Conservation (phyloP, 2,888 invertebrate species). For the Temnothorax unifasciatus region DNA sequence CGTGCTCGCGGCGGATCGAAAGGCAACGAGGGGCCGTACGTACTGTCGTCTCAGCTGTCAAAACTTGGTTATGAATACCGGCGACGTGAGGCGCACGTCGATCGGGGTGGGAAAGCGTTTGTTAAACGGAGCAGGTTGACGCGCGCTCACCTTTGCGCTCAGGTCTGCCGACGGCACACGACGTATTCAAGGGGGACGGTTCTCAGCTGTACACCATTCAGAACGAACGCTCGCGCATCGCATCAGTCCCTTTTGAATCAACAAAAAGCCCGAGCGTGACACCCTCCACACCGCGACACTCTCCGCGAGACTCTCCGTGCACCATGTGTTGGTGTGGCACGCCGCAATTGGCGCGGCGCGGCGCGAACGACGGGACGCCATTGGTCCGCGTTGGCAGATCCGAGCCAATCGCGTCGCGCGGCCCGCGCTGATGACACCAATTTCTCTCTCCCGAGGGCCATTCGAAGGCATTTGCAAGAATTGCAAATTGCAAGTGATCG, state of each 20-base stretch:
- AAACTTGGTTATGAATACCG: slow-evolving; percentile 78
- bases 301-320: slow-evolving; percentile 8
- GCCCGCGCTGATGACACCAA: not conserved
- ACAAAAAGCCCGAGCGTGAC: slow-evolving; percentile 61
- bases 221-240: slow-evolving; percentile 44
- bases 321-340: slow-evolving; percentile 84
- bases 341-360: slow-evolving; percentile 77
- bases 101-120: not conserved
- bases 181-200: slow-evolving; percentile 36
- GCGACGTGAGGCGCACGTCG: slow-evolving; percentile 54
- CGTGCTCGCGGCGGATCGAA: not conserved
- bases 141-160: slow-evolving; percentile 61
- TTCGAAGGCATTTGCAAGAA: not conserved
- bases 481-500: no score
- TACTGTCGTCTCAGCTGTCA: slow-evolving; percentile 67
- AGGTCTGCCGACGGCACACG: slow-evolving; percentile 43
- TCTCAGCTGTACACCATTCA: slow-evolving; percentile 62
- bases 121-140: not conserved
- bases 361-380: slow-evolving; percentile 34
- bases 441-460: not conserved
- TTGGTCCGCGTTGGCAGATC: slow-evolving; percentile 80
- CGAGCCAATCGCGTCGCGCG: slow-evolving; percentile 55
- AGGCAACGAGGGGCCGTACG: slow-evolving; percentile 33
- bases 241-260: slow-evolving; percentile 65
- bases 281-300: slow-evolving; percentile 43